Conservation (phyloP, 1,140 invertebrate genomes). For the Drosophila mayri region DNA sequence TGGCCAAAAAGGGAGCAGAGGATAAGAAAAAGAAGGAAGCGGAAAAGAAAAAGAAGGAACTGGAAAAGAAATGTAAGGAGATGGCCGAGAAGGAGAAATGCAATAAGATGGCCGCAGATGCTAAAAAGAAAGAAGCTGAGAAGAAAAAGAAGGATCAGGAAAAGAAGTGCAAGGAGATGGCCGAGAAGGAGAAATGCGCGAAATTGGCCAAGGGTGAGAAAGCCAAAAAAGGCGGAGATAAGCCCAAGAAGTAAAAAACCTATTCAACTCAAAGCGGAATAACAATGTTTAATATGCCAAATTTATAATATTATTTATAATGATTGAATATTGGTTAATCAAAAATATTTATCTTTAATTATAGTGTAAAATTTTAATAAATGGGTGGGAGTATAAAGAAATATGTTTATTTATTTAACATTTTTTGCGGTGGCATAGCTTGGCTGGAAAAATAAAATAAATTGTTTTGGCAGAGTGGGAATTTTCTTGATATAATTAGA, state of each 20-base stretch:
- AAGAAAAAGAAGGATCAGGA: background rate
- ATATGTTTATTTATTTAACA: too few relatives aligned
- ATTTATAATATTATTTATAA: background rate
- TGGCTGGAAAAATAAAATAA: too few relatives aligned
- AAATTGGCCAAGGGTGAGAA: background rate
- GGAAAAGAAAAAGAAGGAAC: background rate
- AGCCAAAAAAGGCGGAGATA: background rate
- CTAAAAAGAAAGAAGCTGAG: background rate
- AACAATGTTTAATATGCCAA: background rate
- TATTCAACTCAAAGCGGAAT: background rate
- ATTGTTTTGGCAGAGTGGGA: too few relatives aligned
- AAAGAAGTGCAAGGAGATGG: background rate
- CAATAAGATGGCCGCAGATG: rapidly evolving
- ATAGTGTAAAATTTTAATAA: background rate
- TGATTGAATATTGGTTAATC: background rate
- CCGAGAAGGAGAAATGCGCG: background rate
- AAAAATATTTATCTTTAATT: background rate
- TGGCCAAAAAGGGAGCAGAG: too few relatives aligned
- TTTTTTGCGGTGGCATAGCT: too few relatives aligned
- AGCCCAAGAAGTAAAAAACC: background rate
- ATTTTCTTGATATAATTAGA: too few relatives aligned
- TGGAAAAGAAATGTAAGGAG: background rate
- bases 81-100: background rate
- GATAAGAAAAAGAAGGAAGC: background rate
- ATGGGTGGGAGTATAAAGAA: too few relatives aligned